Evolutionary conservation across 2,797 vertebrate species (phyloP).

Genomic region (Sebastes hubbsi): DNA sequence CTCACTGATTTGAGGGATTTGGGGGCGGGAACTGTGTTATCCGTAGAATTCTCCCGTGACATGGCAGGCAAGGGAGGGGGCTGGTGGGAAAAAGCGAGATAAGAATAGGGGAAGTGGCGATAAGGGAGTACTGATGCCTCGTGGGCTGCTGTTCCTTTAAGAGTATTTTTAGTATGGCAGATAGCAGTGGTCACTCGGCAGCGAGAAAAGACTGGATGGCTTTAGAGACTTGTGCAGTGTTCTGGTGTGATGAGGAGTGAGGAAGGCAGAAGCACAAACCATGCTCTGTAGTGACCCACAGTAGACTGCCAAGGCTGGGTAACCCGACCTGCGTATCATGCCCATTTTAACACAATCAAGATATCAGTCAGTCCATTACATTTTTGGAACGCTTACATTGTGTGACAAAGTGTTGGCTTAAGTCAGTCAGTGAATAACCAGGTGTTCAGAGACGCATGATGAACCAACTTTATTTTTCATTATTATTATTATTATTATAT

Average conservation of each 20-base stretch:
- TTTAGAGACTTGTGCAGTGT: slow-evolving; percentile 64
- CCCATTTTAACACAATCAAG: slow-evolving; percentile 24
- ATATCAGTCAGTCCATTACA: slow-evolving; percentile 30
- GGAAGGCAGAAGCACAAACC: slow-evolving; percentile 15
- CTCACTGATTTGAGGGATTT: slow-evolving; percentile 75
- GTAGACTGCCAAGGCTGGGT: slow-evolving; percentile 26
- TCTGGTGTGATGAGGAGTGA: slow-evolving; percentile 65
- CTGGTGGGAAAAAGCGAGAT: slow-evolving; percentile 37
- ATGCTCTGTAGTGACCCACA: slow-evolving; percentile 18
- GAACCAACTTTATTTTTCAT: not conserved
- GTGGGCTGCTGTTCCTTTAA: slow-evolving; percentile 81
- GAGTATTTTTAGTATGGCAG: slow-evolving; percentile 85
- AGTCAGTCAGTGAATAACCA: not conserved
- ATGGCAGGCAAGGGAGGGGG: slow-evolving; percentile 35
- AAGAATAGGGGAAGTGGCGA: slow-evolving; percentile 26
- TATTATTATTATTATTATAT: not conserved
- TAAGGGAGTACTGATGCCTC: slow-evolving; percentile 31
- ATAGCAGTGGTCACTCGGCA: slow-evolving; percentile 81
- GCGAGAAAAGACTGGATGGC: slow-evolving; percentile 75
- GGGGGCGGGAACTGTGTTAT: slow-evolving; percentile 65
- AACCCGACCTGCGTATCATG: slow-evolving; percentile 40
- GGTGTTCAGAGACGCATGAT: not conserved
- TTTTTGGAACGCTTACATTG: slow-evolving; percentile 14
- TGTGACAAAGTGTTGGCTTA: not conserved
- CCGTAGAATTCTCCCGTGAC: slow-evolving; percentile 56